Conservation (phyloP, 2,797 vertebrate genomes). For the Sphenodon punctatus region DNA sequence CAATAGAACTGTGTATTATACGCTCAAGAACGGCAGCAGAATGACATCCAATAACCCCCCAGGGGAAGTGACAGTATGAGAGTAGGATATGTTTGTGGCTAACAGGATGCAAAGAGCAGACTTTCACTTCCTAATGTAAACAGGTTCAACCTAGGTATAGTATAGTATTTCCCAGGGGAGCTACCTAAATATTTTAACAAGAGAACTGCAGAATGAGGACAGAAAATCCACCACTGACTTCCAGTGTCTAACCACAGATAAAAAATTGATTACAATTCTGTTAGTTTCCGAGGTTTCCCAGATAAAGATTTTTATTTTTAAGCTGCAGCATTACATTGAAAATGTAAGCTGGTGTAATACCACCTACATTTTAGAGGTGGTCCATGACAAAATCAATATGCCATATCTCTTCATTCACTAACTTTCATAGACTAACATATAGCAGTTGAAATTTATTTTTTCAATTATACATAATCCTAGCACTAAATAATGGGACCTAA, state of each 20-base stretch:
- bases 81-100: conserved; percentile 55
- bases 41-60: conserved; percentile 20
- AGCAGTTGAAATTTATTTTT: conserved; percentile 49
- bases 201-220: conserved; percentile 26
- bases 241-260: conserved; percentile 44
- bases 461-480: not conserved
- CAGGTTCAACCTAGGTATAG: conserved; percentile 54
- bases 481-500: conserved; percentile 13
- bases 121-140: conserved; percentile 70
- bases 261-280: conserved; percentile 62
- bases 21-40: conserved; percentile 34
- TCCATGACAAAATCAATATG: conserved; percentile 34
- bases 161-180: conserved; percentile 38
- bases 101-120: conserved; percentile 52
- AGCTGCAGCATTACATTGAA: conserved; percentile 37
- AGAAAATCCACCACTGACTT: conserved; percentile 57
- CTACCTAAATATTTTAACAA: conserved; percentile 69
- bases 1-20: conserved; percentile 41
- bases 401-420: conserved; percentile 34
- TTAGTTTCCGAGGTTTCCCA: conserved; percentile 65
- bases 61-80: conserved; percentile 41
- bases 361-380: not conserved
- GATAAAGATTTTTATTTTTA: conserved; percentile 55
- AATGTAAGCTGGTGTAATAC: conserved; percentile 30
- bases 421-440: conserved; percentile 3